These are phyloP conservation scores for Oceanodroma leucorhoa DNA, from an alignment of 2,797 vertebrate genomes.

Conservation along the genomic window DNA sequence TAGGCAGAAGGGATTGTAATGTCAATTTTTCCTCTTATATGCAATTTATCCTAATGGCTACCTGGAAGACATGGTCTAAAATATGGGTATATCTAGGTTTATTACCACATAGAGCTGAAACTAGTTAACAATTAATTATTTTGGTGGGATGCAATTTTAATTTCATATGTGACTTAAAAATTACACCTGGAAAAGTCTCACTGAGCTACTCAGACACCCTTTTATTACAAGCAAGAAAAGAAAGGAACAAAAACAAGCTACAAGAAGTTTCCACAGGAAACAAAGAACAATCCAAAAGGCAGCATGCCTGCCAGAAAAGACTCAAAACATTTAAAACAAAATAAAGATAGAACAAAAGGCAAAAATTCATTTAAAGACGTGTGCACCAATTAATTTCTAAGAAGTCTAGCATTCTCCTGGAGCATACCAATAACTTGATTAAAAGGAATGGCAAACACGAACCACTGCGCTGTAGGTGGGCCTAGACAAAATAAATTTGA, in stretches of 20 bases:
- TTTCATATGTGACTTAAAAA: background rate
- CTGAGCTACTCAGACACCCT: background rate
- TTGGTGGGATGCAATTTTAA: background rate
- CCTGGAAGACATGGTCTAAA: background rate
- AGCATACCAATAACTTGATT: background rate
- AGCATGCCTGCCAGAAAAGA: slow-evolving; percentile 13
- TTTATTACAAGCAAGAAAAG: background rate
- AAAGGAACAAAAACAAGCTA: slow-evolving; percentile 22
- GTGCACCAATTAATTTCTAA: background rate
- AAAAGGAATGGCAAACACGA: background rate
- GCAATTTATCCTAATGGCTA: background rate
- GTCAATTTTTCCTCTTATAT: background rate
- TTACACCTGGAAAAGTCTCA: background rate
- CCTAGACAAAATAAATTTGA: background rate
- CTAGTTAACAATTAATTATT: background rate
- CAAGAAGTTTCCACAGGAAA: slow-evolving; percentile 38
- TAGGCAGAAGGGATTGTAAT: background rate
- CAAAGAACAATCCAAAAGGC: slow-evolving; percentile 18
- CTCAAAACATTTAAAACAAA: background rate
- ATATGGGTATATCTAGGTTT: background rate
- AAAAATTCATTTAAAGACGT: background rate
- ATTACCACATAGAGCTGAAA: background rate
- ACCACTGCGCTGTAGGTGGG: background rate
- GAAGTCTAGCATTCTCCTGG: background rate
- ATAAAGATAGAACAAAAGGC: background rate